Conservation (phyloP, 1,140 invertebrate genomes). For the Dinothrombium tinctorium region DNA sequence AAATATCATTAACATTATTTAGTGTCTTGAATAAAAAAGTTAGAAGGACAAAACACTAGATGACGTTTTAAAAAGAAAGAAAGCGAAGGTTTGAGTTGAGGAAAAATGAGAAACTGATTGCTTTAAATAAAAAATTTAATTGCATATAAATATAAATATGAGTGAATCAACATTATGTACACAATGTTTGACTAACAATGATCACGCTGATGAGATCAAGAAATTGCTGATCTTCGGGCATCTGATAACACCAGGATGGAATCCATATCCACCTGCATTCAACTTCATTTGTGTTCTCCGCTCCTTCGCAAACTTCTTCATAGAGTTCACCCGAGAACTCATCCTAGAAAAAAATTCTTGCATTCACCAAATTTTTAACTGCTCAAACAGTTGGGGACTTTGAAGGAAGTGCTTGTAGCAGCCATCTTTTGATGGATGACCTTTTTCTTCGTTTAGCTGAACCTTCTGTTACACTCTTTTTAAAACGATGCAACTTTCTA, state of each 20-base stretch:
- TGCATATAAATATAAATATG: no score
- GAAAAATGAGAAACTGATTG: no score
- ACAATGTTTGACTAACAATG: no score
- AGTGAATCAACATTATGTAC: no score
- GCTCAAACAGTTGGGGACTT: slow-evolving; percentile 1
- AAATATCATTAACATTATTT: no score
- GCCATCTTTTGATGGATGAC: slow-evolving; percentile 1
- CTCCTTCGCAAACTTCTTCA: slow-evolving; percentile 8
- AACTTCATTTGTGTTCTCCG: no score
- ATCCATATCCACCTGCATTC: slow-evolving; percentile 5
- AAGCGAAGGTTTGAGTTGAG: no score
- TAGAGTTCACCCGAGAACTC: background rate
- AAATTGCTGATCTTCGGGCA: background rate
- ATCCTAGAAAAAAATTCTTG: background rate
- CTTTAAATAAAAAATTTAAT: no score
- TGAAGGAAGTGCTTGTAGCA: slow-evolving; percentile 3
- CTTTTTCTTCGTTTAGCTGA: background rate
- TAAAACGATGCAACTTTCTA: background rate
- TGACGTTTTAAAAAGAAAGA: no score
- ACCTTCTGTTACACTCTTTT: background rate
- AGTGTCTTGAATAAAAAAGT: no score
- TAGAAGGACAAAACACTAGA: no score
- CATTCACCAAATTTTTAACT: background rate
- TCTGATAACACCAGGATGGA: slow-evolving; percentile 3
- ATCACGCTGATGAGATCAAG: background rate